Conservation (phyloP, 2,113 vertebrate species). For the Apodemus speciosus region DNA sequence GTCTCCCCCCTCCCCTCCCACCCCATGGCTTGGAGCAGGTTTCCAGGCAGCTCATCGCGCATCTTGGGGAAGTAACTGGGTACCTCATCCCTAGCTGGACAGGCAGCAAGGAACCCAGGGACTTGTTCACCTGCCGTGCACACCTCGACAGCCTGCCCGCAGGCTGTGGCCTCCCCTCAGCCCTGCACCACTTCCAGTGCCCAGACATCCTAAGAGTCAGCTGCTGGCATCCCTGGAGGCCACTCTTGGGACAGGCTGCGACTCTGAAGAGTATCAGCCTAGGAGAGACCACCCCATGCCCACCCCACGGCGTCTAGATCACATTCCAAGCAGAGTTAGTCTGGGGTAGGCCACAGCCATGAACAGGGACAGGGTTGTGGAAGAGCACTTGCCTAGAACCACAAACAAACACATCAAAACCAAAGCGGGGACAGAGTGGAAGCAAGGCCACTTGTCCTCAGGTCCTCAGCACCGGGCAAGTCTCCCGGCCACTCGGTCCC, state of each 20-base stretch:
- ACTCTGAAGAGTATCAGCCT: neutral
- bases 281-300: neutral
- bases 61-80: neutral
- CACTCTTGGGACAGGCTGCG: neutral
- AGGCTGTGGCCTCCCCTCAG: neutral
- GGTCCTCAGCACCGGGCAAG: neutral
- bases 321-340: neutral
- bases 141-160: neutral
- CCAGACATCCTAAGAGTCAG: neutral
- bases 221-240: neutral
- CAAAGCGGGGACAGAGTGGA: neutral
- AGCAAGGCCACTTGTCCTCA: neutral
- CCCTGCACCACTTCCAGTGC: neutral
- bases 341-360: neutral
- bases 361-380: neutral
- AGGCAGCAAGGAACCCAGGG: neutral
- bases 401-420: neutral
- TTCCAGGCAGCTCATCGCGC: neutral
- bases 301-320: neutral
- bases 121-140: neutral
- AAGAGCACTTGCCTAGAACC: neutral
- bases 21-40: neutral
- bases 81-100: rapidly evolving
- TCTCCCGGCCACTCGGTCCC: neutral
- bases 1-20: neutral